These are phyloP conservation scores for Pygathrix nemaeus DNA, from an alignment of 2,113 vertebrate species.

Conservation along the genomic window DNA sequence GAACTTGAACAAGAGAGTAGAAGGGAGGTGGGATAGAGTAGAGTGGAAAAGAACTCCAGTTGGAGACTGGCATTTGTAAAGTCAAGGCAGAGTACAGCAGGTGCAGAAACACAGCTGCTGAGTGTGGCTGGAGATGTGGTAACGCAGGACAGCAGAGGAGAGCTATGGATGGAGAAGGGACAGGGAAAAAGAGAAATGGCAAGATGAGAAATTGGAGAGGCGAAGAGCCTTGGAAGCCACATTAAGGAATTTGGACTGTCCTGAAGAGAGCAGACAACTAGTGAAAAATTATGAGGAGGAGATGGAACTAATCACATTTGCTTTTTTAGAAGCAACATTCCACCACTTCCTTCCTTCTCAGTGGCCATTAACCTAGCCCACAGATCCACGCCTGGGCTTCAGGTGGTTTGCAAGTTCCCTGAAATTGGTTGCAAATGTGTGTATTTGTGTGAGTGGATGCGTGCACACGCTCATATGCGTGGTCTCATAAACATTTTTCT, in stretches of 20 bases:
- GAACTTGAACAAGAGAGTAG: background rate
- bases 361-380: background rate
- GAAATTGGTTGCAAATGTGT: background rate
- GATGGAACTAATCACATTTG: background rate
- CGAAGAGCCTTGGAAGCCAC: background rate
- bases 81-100: background rate
- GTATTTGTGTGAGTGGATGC: rapidly evolving
- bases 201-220: background rate
- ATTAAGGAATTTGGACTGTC: background rate
- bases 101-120: background rate
- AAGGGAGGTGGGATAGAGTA: too few relatives aligned
- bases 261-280: background rate
- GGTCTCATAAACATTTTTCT: background rate
- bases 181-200: background rate
- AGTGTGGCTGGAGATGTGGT: background rate
- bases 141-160: background rate
- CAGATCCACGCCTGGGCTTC: background rate
- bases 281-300: background rate
- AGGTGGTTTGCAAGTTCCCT: background rate
- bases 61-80: background rate
- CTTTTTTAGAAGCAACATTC: background rate
- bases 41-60: background rate
- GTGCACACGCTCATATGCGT: too few relatives aligned
- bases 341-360: background rate
- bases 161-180: background rate